Evolutionary conservation across 2,113 vertebrate genomes (phyloP).

Genomic region (Semicossyphus pulcher): DNA sequence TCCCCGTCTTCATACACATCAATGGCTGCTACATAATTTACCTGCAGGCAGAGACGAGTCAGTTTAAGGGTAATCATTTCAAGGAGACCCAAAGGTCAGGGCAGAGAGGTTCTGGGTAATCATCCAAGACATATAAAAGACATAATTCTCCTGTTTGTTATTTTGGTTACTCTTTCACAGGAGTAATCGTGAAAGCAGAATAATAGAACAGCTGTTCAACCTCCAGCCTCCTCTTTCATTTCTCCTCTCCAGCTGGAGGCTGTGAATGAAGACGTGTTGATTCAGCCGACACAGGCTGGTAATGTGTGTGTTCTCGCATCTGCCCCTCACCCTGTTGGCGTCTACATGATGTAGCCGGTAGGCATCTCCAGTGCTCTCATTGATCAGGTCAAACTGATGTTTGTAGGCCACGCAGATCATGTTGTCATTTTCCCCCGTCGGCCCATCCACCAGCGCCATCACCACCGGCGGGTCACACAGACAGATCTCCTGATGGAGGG

Average conservation of each 20-base stretch:
- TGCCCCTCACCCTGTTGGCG: slow-evolving; percentile 89
- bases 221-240: slow-evolving; percentile 18
- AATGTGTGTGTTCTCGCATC: neutral
- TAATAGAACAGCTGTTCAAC: slow-evolving; percentile 47
- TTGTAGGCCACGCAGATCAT: slow-evolving; percentile 98
- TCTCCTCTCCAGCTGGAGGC: slow-evolving; percentile 36
- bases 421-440: slow-evolving; percentile 95
- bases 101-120: neutral
- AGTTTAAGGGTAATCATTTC: slow-evolving; percentile 22
- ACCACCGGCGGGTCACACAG: slow-evolving; percentile 92
- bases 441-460: slow-evolving; percentile 96
- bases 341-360: slow-evolving; percentile 94
- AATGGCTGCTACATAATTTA: slow-evolving; percentile 97
- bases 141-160: neutral
- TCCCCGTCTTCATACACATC: slow-evolving; percentile 99
- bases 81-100: slow-evolving; percentile 37
- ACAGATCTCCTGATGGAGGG: slow-evolving; percentile 90
- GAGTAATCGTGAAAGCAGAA: slow-evolving; percentile 12
- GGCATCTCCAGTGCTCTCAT: slow-evolving; percentile 96
- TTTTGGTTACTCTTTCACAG: neutral
- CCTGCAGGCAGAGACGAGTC: slow-evolving; percentile 84
- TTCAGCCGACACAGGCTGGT: slow-evolving; percentile 44
- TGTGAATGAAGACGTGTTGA: slow-evolving; percentile 48
- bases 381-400: slow-evolving; percentile 97
- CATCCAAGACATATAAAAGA: neutral